Percentiles rank a stretch among this genome's conserved stretches.
These are phyloP conservation scores for Myopa testacea DNA, from an alignment of 2,888 invertebrate genomes.

Conservation along the genomic window DNA sequence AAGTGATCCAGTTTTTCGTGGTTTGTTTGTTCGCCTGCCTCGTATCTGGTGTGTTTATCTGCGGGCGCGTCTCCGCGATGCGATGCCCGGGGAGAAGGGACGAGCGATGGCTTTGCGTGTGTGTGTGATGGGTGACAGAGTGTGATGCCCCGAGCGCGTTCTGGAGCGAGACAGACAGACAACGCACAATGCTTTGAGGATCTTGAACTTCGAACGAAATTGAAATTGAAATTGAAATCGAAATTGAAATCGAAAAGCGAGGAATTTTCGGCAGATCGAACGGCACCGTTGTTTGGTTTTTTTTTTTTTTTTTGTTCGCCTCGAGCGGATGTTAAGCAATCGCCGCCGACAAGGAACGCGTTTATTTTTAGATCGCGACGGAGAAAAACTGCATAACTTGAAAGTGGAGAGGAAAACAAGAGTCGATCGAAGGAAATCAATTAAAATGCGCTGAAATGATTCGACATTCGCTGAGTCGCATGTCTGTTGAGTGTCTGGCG, in stretches of 20 bases:
- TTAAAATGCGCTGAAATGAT: neutral
- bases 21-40: constrained; percentile 41
- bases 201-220: constrained; percentile 60
- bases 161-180: neutral
- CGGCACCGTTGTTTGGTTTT: neutral
- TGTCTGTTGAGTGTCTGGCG: constrained; percentile 2
- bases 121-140: constrained; percentile 42
- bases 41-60: constrained; percentile 21
- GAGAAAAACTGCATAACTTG: constrained; percentile 1
- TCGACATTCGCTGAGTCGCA: neutral
- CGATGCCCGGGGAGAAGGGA: neutral
- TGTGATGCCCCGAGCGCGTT: neutral
- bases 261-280: constrained; percentile 30
- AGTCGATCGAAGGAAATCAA: neutral
- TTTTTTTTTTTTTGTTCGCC: constrained; percentile 10
- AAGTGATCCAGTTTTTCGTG: constrained; percentile 60
- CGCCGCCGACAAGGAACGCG: constrained; percentile 10
- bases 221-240: constrained; percentile 37
- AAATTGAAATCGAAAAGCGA: constrained; percentile 38
- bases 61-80: neutral
- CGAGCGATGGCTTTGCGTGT: neutral
- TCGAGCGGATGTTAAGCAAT: constrained; percentile 26
- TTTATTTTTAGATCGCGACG: constrained; percentile 1
- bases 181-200: constrained; percentile 48
- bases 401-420: neutral